Base-by-base conservation (phyloP, 2,797 vertebrate species). In the Lithobates pipiens region DNA sequence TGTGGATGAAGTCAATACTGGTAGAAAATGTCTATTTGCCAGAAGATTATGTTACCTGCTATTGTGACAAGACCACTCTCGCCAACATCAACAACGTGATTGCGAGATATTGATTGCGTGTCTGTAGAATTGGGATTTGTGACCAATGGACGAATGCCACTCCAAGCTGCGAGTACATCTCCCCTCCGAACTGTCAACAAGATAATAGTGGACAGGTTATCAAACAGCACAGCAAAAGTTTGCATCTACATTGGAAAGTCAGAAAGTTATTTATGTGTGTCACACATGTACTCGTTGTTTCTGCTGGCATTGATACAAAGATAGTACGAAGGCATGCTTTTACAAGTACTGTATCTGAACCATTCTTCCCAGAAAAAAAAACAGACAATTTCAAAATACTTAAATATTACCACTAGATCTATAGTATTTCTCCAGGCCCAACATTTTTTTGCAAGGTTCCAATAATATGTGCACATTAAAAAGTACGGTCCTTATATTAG, bases 101-200 rank as follows among this genome's bases (percentile, higher is more conserved):
- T 99, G 61, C 97, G 95, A 88, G 96, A 98, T 89, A 99, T 95
- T 32, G 98, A 99, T 92, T 99, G 96, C 0, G 98, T 98, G 92
- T 99, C 96, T 93, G 96, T 97, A 83, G 97, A 99, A 91, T 91
- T 94, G 27, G 98, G 97, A 91, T 99, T 96, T 0, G 96, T 98
- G 42, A 99, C 98, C 90, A 99, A 94, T 0, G 97, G 97, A 4
- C 98, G 96, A 88, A 99, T 99, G 50, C 98, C 98, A 0, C 98
- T 99, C 98, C 98, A 99, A 0, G 98, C 98, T 23, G 98, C 98
- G 91, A 99, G 85, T 73, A 99, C 98, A 0, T 99, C 98, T 76
- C 98, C 98, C 91, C 98, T 95, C 83, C 98, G 96, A 89, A 99
- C 98, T 99, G 92, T 57, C 29, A 80, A 86, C 7, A 68, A 29